Evolutionary conservation across 2,888 invertebrate genomes (phyloP).

Genomic region (Galerucella calmariensis): DNA sequence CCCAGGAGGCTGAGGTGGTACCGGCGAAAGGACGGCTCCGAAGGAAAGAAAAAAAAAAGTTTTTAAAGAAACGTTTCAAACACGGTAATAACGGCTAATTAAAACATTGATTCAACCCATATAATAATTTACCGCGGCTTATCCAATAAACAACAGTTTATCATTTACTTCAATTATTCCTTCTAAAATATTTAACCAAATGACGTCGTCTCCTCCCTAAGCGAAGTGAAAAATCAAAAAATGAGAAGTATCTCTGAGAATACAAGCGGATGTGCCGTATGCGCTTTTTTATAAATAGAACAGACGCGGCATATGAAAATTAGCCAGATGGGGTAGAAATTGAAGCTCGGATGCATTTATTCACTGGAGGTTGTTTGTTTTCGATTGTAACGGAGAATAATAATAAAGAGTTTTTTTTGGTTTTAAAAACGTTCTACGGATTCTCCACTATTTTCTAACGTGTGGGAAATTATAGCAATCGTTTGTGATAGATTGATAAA

Average conservation of each 20-base stretch:
- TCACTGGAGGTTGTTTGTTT: neutral
- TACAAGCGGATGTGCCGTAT: constrained; percentile 48
- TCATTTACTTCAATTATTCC: too few relatives aligned
- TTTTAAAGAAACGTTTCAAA: too few relatives aligned
- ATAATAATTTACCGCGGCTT: neutral
- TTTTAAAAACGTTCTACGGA: neutral
- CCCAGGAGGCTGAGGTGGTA: too few relatives aligned
- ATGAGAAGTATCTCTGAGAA: constrained; percentile 7
- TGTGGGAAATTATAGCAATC: neutral
- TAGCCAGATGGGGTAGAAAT: constrained; percentile 38
- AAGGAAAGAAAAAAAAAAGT: too few relatives aligned
- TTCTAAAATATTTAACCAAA: constrained; percentile 15
- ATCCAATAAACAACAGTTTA: too few relatives aligned
- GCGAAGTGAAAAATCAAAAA: constrained; percentile 23
- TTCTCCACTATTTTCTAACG: neutral
- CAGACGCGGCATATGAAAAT: constrained; percentile 39
- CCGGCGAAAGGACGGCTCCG: too few relatives aligned
- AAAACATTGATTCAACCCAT: too few relatives aligned
- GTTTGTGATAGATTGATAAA: neutral
- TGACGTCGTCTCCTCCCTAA: neutral
- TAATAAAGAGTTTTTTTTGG: neutral
- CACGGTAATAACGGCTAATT: too few relatives aligned
- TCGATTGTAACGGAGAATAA: neutral
- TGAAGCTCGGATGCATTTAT: constrained; percentile 17
- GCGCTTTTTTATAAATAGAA: constrained; percentile 51